Evolutionary conservation across 2,113 vertebrate genomes (phyloP), one percentile per base, ranked within the genome.

Genomic region (Egretta garzetta): DNA sequence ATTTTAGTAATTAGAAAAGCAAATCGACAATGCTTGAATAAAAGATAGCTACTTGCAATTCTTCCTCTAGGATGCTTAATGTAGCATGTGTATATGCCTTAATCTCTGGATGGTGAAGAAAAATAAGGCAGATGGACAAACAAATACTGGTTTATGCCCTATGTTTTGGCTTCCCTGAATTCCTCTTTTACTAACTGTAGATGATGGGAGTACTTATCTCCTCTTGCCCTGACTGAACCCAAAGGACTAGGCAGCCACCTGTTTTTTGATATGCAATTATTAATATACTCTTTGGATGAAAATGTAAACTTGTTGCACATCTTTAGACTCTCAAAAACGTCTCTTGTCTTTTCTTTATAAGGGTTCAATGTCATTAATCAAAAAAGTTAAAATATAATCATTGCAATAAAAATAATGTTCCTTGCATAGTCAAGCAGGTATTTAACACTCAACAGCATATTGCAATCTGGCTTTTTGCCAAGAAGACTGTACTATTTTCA

Each of bases 1-100:
- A 96, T 96, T 87, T 53, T 73, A 68, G 73, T 68, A 96, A 91
- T 96, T 94, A 93, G 81, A 80, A 90, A 95, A 95, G 52, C 55
- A 95, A 89, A 88, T 66, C 1, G 1, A 35, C 37, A 93, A 20
- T 56, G 24, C 35, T 72, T 68, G 41, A 16, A 63, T 83, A 80
- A 92, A 72, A 89, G 50, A 91, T 18, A 83, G 32, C 28, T 75
- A 13, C 43, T 89, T 79, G 30, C 39, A 89, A 85, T 59, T 68
- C 6, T 70, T 94, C 70, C 70, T 90, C 47, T 72, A 82, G 73
- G 70, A 87, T 85, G 41, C 4, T 79, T 82, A 93, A 91, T 87
- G 70, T 72, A 87, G 37, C 30, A 85, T 75, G 33, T 39, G 26
- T 56, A 74, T 68, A 49, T 49, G 33, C 10, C 10, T 91, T 91